Conservation (phyloP, 2,797 vertebrate genomes). For the Schizopygopsis malacanthus region DNA sequence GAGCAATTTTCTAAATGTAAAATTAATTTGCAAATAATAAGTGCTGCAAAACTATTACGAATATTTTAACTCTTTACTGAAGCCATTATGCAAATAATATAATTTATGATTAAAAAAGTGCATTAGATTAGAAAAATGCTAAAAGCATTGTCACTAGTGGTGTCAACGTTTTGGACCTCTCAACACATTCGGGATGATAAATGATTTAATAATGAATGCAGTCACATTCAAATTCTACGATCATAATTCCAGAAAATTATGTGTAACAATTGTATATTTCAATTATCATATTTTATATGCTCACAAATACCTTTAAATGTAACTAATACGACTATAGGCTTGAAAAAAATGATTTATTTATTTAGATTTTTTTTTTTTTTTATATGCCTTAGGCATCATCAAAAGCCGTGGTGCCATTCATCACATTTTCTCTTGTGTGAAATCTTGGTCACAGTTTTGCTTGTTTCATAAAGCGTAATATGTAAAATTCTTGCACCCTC, state of each 20-base stretch:
- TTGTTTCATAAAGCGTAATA: slow-evolving; percentile 4
- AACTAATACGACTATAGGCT: neutral
- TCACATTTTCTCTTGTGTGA: slow-evolving; percentile 12
- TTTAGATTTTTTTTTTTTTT: neutral
- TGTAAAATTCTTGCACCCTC: slow-evolving; percentile 30
- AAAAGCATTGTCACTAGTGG: neutral
- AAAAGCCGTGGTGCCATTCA: neutral
- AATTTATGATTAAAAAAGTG: neutral
- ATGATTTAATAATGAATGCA: slow-evolving; percentile 6
- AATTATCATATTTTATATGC: neutral
- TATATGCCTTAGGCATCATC: neutral
- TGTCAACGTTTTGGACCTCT: neutral
- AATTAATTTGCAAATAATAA: neutral
- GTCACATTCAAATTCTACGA: neutral
- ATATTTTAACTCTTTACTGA: neutral
- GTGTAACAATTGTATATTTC: neutral
- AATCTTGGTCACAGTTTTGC: slow-evolving; percentile 15
- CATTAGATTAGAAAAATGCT: neutral
- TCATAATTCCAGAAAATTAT: neutral
- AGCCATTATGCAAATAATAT: neutral
- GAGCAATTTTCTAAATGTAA: neutral
- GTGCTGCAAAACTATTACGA: neutral
- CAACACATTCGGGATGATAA: neutral
- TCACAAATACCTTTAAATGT: slow-evolving; percentile 10
- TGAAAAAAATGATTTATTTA: neutral